Base-by-base conservation (phyloP, 2,113 vertebrate species). In the Montifringilla adamsi region DNA sequence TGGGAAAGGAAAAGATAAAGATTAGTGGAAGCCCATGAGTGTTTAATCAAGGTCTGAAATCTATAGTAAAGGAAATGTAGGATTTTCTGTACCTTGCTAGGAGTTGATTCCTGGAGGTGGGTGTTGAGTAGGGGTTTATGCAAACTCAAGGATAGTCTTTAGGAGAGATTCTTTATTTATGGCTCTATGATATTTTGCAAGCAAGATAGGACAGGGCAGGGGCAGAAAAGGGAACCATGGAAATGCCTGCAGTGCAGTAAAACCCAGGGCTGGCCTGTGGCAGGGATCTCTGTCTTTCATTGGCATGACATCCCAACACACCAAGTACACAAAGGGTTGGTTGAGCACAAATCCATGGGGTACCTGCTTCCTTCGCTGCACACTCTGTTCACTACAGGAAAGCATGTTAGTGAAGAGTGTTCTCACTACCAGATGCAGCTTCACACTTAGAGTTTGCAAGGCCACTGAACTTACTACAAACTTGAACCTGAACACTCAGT, bases 21-120 rank as follows among this genome's bases (percentile, higher is more conserved):
- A 5, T 22, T 79, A 22, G 22, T 78, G 64, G 56, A 70, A 86
- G 55, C 24, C 86, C 21, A 6, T 15, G 11, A 53, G 21, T 55
- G 11, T 78, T 86, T 60, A 70, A 64, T 63, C 56, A 84, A 64
- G 30, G 52, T 59, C 59, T 94, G 62, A 81, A 91, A 75, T 84
- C 24, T 55, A 10, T 20, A 55, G 10, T 16, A 35, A 64, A 63
- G 44, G 35, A 94, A 80, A 74, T 27, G 24, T 12, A 53, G 63
- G 26, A 58, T 63, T 88, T 86, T 59, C 33, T 74, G 19, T 47
- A 33, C 44, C 28, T 67, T 63, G 13, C 27, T 59, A 33, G 63
- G 33, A 46, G 7, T 8, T 60, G 55, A 52, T 60, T 77, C 33
- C 44, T 72, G 30, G 44, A 73, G 9, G 8, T 62, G 9, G 53